Conservation (phyloP, 1,140 invertebrate genomes). For the Diplogasteroides magnus region DNA sequence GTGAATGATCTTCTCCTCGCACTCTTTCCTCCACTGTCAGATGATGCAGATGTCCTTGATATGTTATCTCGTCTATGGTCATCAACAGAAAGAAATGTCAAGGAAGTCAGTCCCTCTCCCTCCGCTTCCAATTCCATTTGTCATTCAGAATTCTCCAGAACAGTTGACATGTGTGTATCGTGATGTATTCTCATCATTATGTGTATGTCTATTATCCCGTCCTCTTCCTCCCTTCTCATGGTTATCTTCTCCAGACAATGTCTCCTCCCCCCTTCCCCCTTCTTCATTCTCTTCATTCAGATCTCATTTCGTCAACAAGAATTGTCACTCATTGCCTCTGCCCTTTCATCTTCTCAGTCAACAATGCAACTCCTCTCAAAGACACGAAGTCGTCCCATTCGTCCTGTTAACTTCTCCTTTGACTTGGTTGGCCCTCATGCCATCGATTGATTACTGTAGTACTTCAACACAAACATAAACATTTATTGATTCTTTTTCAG, state of each 20-base stretch:
- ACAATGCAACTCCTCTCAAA: background rate
- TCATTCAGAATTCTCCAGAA: background rate
- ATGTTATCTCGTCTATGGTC: background rate
- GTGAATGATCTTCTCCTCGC: background rate
- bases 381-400: background rate
- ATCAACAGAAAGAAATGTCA: background rate
- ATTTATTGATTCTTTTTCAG: background rate
- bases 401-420: background rate
- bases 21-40: background rate
- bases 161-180: background rate
- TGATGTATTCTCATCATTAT: background rate
- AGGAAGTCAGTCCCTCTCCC: background rate
- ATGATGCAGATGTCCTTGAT: background rate
- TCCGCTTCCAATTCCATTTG: background rate
- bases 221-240: background rate
- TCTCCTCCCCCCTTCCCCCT: background rate
- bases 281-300: background rate
- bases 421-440: background rate
- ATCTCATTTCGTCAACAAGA: background rate
- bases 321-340: background rate
- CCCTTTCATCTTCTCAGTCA: background rate
- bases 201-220: background rate
- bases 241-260: background rate
- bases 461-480: background rate
- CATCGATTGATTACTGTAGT: background rate